Evolutionary conservation across 1,140 invertebrate species (phyloP), one percentile per base, ranked within the genome.

Genomic region (Pseudomyrmex pallidus): DNA sequence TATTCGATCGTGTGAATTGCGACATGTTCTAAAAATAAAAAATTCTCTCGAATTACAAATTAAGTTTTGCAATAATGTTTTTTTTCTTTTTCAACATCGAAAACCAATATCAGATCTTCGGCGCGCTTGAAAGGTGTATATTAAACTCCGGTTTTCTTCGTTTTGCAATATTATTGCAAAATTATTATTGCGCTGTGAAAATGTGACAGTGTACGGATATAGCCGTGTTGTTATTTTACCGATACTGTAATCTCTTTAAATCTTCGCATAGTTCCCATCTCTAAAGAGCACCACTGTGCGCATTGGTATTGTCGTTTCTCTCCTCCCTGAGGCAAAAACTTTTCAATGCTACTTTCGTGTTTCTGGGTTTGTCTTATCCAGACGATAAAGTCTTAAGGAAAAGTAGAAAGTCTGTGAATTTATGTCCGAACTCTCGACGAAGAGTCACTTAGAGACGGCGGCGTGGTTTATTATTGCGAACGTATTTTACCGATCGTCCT

Each of bases 331-430:
- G 70, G 22, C 44, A 72, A 44, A 70, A 80, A 80, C 76, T 80
- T 67, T 54, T 61, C 66, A 22, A 72, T 48, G 54, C 64, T 72
- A 61, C 76, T 80, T 80, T 80, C 66, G 44, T 70, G 76, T 80
- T 59, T 20, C 67, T 56, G 20, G 76, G 54, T 72, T 78, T 80
- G 76, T 80, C 66, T 70, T 46, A 64, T 54, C 66, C 76, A 48
- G 20, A 25, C 76, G 66, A 80, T 80, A 80, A 80, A 80, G 56
- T 59, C 76, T 59, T 59, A 48, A 35, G 46, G 44, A 72, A 59
- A 70, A 70, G 76, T 70, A 50, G 13, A n/a, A 68, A 70, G 54
- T 72, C 54, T 44, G 76, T 80, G 66, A 80, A 80, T 70, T 80
- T 80, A 78, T 78, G 70, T 80, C 44, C 57, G 15, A 59, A 80